Evolutionary conservation across 2,113 vertebrate species (phyloP).

Genomic region (Marmota flaviventris): DNA sequence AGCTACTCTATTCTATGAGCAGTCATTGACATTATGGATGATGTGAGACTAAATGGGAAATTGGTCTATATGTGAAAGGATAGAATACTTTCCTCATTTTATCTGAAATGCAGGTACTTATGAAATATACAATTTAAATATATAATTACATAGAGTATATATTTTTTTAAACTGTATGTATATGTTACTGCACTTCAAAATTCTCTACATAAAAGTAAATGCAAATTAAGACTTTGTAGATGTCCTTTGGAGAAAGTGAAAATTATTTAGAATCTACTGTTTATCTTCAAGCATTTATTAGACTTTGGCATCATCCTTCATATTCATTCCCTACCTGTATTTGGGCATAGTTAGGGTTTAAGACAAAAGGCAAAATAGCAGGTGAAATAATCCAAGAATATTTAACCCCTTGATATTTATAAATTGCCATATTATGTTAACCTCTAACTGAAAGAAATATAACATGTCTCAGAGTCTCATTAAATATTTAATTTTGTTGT

Average conservation of each 20-base stretch:
- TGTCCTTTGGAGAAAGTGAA: conserved; percentile 6
- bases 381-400: not conserved
- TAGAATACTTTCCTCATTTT: conserved; percentile 1
- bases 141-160: not conserved
- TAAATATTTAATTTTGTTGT: not conserved
- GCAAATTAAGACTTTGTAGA: not conserved
- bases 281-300: not conserved
- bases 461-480: not conserved
- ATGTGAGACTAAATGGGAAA: not conserved
- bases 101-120: not conserved
- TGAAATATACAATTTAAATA: not conserved
- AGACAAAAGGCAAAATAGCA: conserved; percentile 20
- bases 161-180: not conserved
- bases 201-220: not conserved
- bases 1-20: not conserved
- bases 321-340: not conserved
- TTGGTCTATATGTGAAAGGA: not conserved
- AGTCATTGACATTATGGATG: not conserved
- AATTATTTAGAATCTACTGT: not conserved
- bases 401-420: not conserved
- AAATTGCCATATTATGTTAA: not conserved
- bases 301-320: not conserved
- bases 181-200: not conserved
- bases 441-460: not conserved
- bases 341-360: not conserved